A percentile compares a stretch with the other conserved stretches of the same genome.
phyloP scores from a whole-genome alignment of 2,797 vertebrate genomes.

The Mormyrops boulengeri region DNA sequence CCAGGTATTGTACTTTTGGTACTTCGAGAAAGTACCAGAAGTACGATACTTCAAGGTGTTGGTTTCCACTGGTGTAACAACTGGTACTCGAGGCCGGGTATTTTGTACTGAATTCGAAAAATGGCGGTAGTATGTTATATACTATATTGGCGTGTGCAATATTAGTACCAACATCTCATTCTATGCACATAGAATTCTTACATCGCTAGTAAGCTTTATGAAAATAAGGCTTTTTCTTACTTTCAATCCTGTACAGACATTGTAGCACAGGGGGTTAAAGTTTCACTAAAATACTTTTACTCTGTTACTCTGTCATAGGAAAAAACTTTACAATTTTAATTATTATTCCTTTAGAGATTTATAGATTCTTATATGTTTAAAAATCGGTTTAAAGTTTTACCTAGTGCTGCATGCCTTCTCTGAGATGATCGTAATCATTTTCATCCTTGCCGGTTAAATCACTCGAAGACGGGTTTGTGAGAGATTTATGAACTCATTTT shows the following conservation, averaged over 20 bases:
- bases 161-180: neutral
- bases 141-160: neutral
- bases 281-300: neutral
- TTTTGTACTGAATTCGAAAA: neutral
- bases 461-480: neutral
- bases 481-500: neutral
- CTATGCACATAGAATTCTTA: neutral
- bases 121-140: neutral
- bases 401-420: neutral
- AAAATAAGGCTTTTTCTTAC: neutral
- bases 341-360: neutral
- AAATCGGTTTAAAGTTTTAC: neutral
- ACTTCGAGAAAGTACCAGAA: neutral
- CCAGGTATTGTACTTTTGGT: neutral
- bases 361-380: neutral
- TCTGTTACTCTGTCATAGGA: neutral
- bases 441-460: neutral
- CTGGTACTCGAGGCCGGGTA: neutral
- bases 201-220: neutral
- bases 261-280: neutral
- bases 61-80: neutral
- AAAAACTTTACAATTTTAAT: neutral
- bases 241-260: neutral
- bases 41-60: neutral
- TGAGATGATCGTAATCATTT: neutral